phyloP scores from a whole-genome alignment of 2,888 invertebrate species.

The Napeogenes inachia region DNA sequence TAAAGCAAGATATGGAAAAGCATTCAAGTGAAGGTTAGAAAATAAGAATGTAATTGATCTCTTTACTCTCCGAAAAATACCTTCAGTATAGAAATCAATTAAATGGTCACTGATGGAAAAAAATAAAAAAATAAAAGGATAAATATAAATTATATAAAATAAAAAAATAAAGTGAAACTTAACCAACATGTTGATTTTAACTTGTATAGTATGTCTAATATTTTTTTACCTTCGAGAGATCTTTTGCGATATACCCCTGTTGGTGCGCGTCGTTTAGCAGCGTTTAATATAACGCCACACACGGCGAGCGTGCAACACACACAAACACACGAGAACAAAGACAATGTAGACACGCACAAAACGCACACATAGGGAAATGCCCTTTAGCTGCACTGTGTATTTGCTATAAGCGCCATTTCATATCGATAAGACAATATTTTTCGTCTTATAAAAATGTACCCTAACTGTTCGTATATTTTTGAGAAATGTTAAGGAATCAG shows the following conservation, averaged over 20 bases:
- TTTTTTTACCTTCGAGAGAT: conserved; percentile 96
- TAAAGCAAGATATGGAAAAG: conserved; percentile 74
- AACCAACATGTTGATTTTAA: conserved; percentile 63
- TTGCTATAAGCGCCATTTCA: conserved; percentile 64
- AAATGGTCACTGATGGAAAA: conserved; percentile 59
- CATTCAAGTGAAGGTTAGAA: conserved; percentile 66
- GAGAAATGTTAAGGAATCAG: conserved; percentile 17
- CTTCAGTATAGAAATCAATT: conserved; percentile 56
- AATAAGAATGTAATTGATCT: conserved; percentile 52
- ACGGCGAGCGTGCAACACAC: conserved; percentile 79
- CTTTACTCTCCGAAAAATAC: conserved; percentile 49
- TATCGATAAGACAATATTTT: conserved; percentile 22
- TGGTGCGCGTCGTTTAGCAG: conserved; percentile 74
- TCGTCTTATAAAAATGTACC: conserved; percentile 18
- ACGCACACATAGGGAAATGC: conserved; percentile 69
- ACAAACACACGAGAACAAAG: conserved; percentile 78
- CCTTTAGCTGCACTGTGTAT: conserved; percentile 72
- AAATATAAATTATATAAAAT: conserved; percentile 52
- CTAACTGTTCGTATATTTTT: conserved; percentile 24
- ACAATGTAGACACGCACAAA: conserved; percentile 78
- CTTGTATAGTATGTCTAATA: conserved; percentile 64
- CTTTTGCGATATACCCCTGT: conserved; percentile 97
- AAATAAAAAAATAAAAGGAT: conserved; percentile 43
- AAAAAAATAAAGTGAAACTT: conserved; percentile 55
- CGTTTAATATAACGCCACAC: conserved; percentile 73